Conservation (phyloP, 2,888 invertebrate species). For the Oscheius sp. region DNA sequence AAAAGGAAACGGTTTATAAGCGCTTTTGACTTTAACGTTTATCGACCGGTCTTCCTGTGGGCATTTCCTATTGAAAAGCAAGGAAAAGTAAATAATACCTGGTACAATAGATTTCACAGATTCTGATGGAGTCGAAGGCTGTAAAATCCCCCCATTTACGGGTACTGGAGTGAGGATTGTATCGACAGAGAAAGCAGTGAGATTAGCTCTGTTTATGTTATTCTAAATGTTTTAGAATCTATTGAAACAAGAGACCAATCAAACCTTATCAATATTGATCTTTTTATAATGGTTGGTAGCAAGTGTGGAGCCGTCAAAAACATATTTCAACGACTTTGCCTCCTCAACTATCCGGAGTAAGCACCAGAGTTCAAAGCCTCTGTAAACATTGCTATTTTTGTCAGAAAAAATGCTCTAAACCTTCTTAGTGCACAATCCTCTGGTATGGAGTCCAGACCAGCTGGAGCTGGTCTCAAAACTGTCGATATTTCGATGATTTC, state of each 20-base stretch:
- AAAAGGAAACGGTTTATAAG: too few relatives aligned
- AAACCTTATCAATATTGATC: conserved; percentile 45
- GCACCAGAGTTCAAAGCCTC: conserved; percentile 48
- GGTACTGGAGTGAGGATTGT: neutral
- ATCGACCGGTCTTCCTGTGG: too few relatives aligned
- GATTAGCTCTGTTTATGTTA: neutral
- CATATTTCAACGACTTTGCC: conserved; percentile 56
- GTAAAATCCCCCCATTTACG: neutral
- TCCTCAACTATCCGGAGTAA: conserved; percentile 60
- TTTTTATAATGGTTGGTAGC: conserved; percentile 33
- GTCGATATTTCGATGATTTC: neutral
- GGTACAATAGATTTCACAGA: too few relatives aligned
- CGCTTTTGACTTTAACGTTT: too few relatives aligned
- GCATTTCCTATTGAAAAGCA: too few relatives aligned
- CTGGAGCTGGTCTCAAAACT: conserved; percentile 1
- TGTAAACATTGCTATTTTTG: conserved; percentile 12
- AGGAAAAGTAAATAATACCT: too few relatives aligned
- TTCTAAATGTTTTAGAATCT: neutral
- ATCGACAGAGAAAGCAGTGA: neutral
- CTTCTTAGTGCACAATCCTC: neutral
- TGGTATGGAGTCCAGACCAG: neutral
- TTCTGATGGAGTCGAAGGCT: too few relatives aligned
- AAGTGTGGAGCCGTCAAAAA: conserved; percentile 51
- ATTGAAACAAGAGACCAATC: conserved; percentile 3
- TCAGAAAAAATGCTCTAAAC: neutral